Evolutionary conservation across 2,888 invertebrate genomes (phyloP).

Genomic region (Drosophila histrio): DNA sequence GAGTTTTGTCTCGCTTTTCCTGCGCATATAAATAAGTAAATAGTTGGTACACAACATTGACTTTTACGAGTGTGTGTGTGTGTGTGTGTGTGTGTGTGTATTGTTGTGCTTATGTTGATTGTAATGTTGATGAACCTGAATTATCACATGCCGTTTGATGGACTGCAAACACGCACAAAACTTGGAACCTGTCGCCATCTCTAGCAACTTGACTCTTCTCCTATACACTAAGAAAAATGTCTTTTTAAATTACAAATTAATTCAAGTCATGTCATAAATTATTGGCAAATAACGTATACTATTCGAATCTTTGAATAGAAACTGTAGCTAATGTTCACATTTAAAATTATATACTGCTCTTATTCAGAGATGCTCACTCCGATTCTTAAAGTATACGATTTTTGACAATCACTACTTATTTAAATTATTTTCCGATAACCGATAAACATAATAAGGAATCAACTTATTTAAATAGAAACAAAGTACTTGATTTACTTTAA

Average conservation of each 20-base stretch:
- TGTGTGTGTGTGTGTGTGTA: conserved; percentile 19
- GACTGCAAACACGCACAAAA: conserved; percentile 73
- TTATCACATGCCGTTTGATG: conserved; percentile 77
- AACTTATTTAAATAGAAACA: too few species aligned
- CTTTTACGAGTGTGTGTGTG: conserved; percentile 46
- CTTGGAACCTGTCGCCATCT: conserved; percentile 28
- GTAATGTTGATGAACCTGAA: conserved; percentile 79
- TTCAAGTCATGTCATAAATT: too few species aligned
- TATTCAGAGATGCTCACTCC: too few species aligned
- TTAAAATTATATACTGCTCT: too few species aligned
- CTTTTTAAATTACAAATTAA: not conserved
- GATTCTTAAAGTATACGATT: too few species aligned
- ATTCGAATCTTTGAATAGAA: too few species aligned
- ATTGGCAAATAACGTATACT: too few species aligned
- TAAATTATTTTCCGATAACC: too few species aligned
- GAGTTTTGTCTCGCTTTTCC: conserved; percentile 10
- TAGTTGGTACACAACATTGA: conserved; percentile 68
- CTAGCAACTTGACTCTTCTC: conserved; percentile 18
- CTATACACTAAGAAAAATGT: not conserved
- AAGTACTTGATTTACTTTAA: too few species aligned
- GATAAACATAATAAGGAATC: too few species aligned
- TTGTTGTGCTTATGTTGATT: conserved; percentile 62
- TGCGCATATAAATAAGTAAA: conserved; percentile 68
- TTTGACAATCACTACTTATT: too few species aligned
- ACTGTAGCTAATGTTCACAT: too few species aligned